Evolutionary conservation across 2,888 invertebrate genomes (phyloP).

Genomic region (Netelia melanura): DNA sequence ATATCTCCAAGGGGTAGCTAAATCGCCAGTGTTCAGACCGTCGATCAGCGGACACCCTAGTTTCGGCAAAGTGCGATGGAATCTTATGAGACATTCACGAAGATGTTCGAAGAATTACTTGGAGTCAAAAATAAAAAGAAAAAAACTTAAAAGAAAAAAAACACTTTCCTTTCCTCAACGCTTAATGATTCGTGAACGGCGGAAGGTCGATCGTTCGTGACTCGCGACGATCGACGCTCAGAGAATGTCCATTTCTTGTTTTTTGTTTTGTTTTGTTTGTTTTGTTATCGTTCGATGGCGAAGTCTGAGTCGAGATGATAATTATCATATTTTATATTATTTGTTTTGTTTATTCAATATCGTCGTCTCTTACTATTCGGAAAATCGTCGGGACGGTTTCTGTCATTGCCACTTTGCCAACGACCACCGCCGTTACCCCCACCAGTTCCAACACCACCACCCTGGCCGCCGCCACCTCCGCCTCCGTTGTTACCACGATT

Average conservation of each 20-base stretch:
- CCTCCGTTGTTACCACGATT: constrained; percentile 73
- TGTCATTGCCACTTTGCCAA: constrained; percentile 85
- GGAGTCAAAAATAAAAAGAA: too few species aligned
- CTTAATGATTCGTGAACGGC: background rate
- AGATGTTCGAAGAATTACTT: too few species aligned
- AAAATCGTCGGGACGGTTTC: constrained; percentile 88
- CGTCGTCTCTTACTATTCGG: constrained; percentile 89
- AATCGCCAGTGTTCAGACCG: background rate
- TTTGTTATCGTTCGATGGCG: constrained; percentile 21
- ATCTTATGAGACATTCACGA: background rate
- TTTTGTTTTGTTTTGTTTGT: background rate
- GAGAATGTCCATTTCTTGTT: background rate
- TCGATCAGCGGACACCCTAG: background rate
- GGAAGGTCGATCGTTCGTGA: background rate
- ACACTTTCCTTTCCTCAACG: background rate
- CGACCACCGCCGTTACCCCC: constrained; percentile 83
- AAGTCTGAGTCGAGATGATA: constrained; percentile 39
- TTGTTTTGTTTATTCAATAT: constrained; percentile 83
- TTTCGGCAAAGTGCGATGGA: background rate
- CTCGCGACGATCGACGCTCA: background rate
- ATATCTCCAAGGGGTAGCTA: background rate
- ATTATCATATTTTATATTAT: background rate
- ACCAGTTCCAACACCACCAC: constrained; percentile 72
- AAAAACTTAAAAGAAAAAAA: background rate
- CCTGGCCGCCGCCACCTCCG: constrained; percentile 69